Base-by-base conservation (phyloP, 2,888 invertebrate genomes). In the Agriopis aurantiaria region DNA sequence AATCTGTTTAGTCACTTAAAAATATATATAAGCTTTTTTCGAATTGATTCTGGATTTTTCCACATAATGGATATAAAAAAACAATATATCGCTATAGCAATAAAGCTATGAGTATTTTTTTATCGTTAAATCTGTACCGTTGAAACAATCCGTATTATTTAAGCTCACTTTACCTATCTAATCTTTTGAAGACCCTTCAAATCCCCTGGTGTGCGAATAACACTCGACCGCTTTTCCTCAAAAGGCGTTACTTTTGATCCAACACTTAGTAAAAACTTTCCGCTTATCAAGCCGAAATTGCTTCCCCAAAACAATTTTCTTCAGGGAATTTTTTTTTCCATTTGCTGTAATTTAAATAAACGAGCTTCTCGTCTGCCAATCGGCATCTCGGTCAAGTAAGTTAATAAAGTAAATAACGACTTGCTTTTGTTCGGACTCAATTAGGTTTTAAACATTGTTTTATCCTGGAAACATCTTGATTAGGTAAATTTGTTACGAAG, bases 261-360 rank as follows among this genome's bases (percentile, higher is more conserved):
- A 14, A 53, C 65, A 68, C 61, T 71, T 63, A 58, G 61, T 55
- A 53, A 53, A 72, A 72, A 71, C 62, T 68, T 75, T 62, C 59
- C 59, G 63, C 69, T 62, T 64, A 69, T 67, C 64, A 73, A 76
- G 59, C 60, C 67, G 57, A 82, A 79, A 82, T 79, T 80, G 74
- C 78, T 79, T 75, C 68, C 45, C 64, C 66, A 68, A 75, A 77
- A 78, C 57, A 67, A 72, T 78, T 66, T 80, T 72, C 75, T 66
- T 75, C 71, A 63, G 61, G 74, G 78, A 61, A 80, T 71, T 69
- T 71, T 79, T 76, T 76, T 76, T 78, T 74, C 70, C 69, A 71
- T 73, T 74, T 65, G 65, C 59, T 68, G 68, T 79, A 81, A 82
- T 83, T 83, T 80, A 77, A 82, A 82, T 79, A 80, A 81, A 81